Evolutionary conservation across 2,797 vertebrate species (phyloP).

Genomic region (Cottoperca gobio): DNA sequence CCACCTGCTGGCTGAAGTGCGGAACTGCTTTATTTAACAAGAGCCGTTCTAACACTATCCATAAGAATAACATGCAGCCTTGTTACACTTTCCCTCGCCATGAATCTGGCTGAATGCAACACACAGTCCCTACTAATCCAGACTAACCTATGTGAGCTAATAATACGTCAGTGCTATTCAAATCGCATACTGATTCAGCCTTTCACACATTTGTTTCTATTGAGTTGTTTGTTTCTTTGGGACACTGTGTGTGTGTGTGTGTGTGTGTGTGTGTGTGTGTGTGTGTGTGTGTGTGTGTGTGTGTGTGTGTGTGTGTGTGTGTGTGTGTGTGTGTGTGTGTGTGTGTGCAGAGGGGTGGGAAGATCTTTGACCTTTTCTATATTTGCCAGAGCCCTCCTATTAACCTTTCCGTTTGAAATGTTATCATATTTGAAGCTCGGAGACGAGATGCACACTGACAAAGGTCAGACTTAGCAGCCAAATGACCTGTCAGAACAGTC

Average conservation of each 20-base stretch:
- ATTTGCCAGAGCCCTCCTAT: slow-evolving; percentile 61
- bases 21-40: slow-evolving; percentile 2
- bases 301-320: neutral
- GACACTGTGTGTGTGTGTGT: neutral
- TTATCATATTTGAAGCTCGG: slow-evolving; percentile 64
- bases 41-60: neutral
- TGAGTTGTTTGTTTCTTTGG: slow-evolving; percentile 43
- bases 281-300: neutral
- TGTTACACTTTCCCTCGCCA: neutral
- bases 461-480: slow-evolving; percentile 77
- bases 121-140: slow-evolving; percentile 5
- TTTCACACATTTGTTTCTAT: slow-evolving; percentile 8
- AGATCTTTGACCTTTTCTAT: slow-evolving; percentile 78
- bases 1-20: slow-evolving; percentile 45
- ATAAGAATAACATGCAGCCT: neutral
- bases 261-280: neutral
- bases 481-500: slow-evolving; percentile 68
- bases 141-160: slow-evolving; percentile 25
- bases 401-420: slow-evolving; percentile 86
- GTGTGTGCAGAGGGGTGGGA: neutral
- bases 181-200: slow-evolving; percentile 13
- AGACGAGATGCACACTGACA: slow-evolving; percentile 63
- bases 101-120: neutral
- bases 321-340: neutral
- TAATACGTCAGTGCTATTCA: slow-evolving; percentile 31